Evolutionary conservation across 2,888 invertebrate species (phyloP).

Genomic region (Phytoseiulus persimilis): DNA sequence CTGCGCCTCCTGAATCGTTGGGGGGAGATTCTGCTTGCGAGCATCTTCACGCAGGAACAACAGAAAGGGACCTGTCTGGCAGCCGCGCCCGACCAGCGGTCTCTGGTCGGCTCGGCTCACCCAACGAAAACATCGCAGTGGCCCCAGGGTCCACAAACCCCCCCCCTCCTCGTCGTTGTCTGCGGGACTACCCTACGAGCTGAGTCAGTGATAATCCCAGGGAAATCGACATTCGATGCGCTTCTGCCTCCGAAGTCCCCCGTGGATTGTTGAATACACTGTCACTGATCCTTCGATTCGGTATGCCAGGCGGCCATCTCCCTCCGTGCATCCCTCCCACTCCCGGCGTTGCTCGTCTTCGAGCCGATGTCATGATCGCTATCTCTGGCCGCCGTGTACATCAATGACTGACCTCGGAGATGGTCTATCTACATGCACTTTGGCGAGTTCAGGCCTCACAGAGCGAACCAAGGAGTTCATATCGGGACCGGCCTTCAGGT

Average conservation of each 20-base stretch:
- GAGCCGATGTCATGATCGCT: background rate
- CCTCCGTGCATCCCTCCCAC: background rate
- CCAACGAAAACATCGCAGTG: background rate
- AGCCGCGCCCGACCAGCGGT: background rate
- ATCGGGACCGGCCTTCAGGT: background rate
- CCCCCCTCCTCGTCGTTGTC: background rate
- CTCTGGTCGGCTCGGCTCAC: background rate
- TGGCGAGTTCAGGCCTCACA: background rate
- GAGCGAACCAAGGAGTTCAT: background rate
- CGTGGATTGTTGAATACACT: background rate
- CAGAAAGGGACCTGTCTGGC: background rate
- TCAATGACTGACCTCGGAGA: background rate
- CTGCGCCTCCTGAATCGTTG: background rate
- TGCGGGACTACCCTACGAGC: background rate
- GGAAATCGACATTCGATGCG: constrained; percentile 36
- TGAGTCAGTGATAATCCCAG: constrained; percentile 37
- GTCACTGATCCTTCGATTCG: background rate
- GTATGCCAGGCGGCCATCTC: background rate
- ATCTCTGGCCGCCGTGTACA: background rate
- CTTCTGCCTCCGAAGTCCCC: constrained; percentile 10
- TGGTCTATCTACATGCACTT: background rate
- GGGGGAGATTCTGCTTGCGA: background rate
- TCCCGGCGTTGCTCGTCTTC: background rate
- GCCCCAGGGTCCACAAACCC: background rate
- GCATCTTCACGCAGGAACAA: background rate